phyloP scores from a whole-genome alignment of 2,113 vertebrate species.

The Hoplias malabaricus region DNA sequence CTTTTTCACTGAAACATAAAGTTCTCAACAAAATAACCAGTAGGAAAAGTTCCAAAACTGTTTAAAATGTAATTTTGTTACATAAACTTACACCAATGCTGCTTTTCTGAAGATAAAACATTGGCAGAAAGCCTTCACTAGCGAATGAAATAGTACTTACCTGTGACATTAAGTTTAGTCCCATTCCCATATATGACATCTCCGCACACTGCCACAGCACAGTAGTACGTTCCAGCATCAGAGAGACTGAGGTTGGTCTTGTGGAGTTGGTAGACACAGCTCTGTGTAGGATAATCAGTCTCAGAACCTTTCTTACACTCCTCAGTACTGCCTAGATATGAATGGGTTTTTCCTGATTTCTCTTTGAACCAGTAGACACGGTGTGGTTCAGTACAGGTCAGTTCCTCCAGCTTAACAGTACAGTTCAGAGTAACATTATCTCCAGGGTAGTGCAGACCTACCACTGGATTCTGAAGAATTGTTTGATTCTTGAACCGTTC shows the following conservation, averaged over 20 bases:
- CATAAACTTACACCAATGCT: too few relatives aligned
- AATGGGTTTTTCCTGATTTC: conserved; percentile 13
- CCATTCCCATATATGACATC: conserved; percentile 43
- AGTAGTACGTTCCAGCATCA: conserved; percentile 48
- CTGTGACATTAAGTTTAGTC: not conserved
- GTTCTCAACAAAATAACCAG: too few relatives aligned
- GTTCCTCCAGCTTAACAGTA: not conserved
- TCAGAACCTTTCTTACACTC: conserved; percentile 17
- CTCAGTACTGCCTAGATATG: conserved; percentile 11
- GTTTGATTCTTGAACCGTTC: not conserved
- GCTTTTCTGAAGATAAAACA: too few relatives aligned
- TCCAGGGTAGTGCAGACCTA: conserved; percentile 24
- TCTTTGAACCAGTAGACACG: conserved; percentile 34
- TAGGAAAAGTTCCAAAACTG: too few relatives aligned
- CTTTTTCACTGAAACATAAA: too few relatives aligned
- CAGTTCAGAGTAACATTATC: conserved; percentile 35
- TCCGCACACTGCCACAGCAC: conserved; percentile 29
- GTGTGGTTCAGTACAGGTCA: not conserved
- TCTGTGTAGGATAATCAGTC: conserved; percentile 21
- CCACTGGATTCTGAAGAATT: conserved; percentile 22
- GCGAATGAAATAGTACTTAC: not conserved
- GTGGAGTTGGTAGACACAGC: conserved; percentile 32
- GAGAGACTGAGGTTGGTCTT: conserved; percentile 39
- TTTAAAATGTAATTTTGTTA: not conserved
- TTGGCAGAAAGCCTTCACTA: not conserved